A percentile compares a stretch with the other conserved stretches of the same genome.
phyloP scores from a whole-genome alignment of 2,113 vertebrate genomes.

The Xiphophorus maculatus region DNA sequence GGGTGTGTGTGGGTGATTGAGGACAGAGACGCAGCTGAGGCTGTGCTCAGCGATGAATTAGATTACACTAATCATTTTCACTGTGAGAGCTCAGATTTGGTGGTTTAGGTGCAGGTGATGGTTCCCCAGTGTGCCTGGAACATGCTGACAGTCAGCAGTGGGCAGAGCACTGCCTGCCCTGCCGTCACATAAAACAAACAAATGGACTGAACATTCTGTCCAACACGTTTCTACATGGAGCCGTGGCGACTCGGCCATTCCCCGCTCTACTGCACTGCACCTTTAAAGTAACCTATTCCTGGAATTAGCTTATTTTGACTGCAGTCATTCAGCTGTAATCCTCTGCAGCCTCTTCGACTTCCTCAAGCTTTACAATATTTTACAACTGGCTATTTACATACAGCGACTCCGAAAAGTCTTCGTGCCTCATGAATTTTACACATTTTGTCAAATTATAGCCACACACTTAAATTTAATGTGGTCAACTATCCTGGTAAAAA shows the following conservation, averaged over 20 bases:
- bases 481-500: no score
- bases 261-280: conserved; percentile 15
- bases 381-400: not conserved
- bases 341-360: not conserved
- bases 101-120: conserved; percentile 11
- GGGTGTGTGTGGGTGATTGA: conserved; percentile 31
- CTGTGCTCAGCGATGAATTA: conserved; percentile 46
- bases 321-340: not conserved
- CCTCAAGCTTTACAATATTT: not conserved
- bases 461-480: no score
- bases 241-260: not conserved
- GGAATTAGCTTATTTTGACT: not conserved
- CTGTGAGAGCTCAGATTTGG: conserved; percentile 43
- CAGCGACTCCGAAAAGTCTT: not conserved
- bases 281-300: not conserved
- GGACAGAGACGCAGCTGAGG: conserved; percentile 41
- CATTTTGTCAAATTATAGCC: not conserved
- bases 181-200: conserved; percentile 48
- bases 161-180: conserved; percentile 31
- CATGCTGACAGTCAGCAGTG: conserved; percentile 68
- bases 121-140: conserved; percentile 36
- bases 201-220: conserved; percentile 54
- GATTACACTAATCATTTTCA: conserved; percentile 66
- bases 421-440: not conserved
- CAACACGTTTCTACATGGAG: not conserved